phyloP scores from a whole-genome alignment of 2,113 vertebrate genomes.

The Sceloporus undulatus region DNA sequence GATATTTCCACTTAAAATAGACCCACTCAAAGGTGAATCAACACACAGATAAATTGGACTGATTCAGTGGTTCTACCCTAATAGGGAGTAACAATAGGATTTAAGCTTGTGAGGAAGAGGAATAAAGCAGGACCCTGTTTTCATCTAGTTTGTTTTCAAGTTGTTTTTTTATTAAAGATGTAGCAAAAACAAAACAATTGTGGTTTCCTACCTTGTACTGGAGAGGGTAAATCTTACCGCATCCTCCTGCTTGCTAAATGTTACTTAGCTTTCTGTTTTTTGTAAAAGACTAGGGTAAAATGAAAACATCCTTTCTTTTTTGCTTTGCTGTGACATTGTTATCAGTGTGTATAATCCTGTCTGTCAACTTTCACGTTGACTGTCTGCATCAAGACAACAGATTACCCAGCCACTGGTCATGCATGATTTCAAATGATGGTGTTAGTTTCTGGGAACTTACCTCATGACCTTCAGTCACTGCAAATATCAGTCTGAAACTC shows the following conservation, averaged over 20 bases:
- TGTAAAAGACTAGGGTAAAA: background rate
- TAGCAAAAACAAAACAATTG: background rate
- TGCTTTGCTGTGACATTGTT: background rate
- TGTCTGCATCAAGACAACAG: background rate
- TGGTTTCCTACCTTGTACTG: background rate
- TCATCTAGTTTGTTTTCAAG: background rate
- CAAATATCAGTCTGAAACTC: constrained; percentile 19
- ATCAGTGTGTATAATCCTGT: background rate
- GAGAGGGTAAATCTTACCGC: background rate
- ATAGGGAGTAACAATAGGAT: no score
- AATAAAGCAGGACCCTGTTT: background rate
- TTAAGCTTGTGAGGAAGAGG: no score
- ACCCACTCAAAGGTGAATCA: no score
- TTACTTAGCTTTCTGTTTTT: background rate
- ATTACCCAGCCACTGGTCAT: background rate
- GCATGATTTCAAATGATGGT: constrained; percentile 41
- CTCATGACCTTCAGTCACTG: constrained; percentile 3
- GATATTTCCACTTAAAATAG: no score
- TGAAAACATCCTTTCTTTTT: background rate
- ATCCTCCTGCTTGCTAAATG: background rate
- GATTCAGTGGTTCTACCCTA: no score
- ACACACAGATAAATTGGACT: no score
- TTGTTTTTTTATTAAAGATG: background rate
- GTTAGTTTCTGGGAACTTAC: constrained; percentile 43
- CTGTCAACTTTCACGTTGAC: background rate